Evolutionary conservation across 2,888 invertebrate species (phyloP), one percentile per base, ranked within the genome.

Genomic region (Busseola fusca): DNA sequence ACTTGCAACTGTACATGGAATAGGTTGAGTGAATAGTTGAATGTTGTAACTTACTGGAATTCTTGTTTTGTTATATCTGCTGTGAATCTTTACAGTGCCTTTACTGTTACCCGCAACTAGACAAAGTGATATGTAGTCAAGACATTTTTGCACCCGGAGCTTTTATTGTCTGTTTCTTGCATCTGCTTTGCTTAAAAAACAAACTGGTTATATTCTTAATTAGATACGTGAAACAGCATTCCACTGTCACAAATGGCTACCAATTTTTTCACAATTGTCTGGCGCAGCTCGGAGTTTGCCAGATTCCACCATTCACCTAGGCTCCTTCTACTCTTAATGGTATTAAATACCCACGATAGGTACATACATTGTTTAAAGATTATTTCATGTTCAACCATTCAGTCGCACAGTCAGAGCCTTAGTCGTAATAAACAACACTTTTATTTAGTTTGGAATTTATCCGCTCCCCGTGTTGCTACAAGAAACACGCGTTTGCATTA

Each of bases 1-100:
- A 71, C 80, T 80, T 71, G 75, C 78, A 77, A 72, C 73, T 81
- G 74, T 81, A 77, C 73, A 59, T 21, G 45, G 71, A 72, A 70
- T 69, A 72, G 69, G 68, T 77, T 72, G 72, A 69, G 70, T 72
- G 74, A 69, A 74, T 72, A 69, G 69, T 64, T 62, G 54, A 74
- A 65, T 80, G 70, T 72, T 72, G 73, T 76, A 68, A 68, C 72
- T 70, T 68, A 65, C 71, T 63, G 64, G 69, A 74, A 82, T 76
- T 80, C 69, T 80, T 77, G 79, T 74, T 68, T 64, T 62, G 42
- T 69, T 67, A 34, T 80, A 80, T 80, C 80, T 73, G 27, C 58
- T 63, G 69, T 57, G 67, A 60, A 80, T 80, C 77, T 80, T 64
- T 60, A 65, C 65, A 66, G 65, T 48, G 76, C 18, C 68, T 62